Evolutionary conservation across 2,113 vertebrate genomes (phyloP).

Genomic region (Ptychochromis oligacanthus): DNA sequence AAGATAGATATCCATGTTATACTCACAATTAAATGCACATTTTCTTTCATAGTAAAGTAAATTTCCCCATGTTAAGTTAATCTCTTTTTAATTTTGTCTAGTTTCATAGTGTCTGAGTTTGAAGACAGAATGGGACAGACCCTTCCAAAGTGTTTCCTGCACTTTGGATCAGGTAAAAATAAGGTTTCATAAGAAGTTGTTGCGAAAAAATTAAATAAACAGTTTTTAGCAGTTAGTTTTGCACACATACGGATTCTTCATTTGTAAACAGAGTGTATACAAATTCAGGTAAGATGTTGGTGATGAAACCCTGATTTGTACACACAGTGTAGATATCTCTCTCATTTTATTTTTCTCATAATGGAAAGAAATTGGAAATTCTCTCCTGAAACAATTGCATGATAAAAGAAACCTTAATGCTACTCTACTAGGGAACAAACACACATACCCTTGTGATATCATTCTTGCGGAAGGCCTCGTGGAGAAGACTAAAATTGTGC

Average conservation of each 20-base stretch:
- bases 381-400: neutral
- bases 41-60: neutral
- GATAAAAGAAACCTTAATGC: neutral
- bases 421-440: neutral
- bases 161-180: too few relatives aligned
- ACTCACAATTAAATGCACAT: neutral
- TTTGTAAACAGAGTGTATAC: neutral
- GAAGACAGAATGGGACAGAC: too few relatives aligned
- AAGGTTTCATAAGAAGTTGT: too few relatives aligned
- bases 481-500: conserved; percentile 78
- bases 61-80: too few relatives aligned
- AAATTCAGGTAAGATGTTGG: neutral
- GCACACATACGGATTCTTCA: neutral
- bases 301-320: neutral
- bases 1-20: neutral
- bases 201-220: too few relatives aligned
- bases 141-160: too few relatives aligned
- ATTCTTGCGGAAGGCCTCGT: conserved; percentile 59
- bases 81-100: too few relatives aligned
- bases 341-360: too few relatives aligned
- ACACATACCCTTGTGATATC: conserved; percentile 66
- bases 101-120: too few relatives aligned
- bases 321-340: neutral
- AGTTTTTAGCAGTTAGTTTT: neutral
- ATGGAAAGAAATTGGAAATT: too few relatives aligned